phyloP scores from a whole-genome alignment of 2,113 vertebrate species.

The Bubalus kerabau region DNA sequence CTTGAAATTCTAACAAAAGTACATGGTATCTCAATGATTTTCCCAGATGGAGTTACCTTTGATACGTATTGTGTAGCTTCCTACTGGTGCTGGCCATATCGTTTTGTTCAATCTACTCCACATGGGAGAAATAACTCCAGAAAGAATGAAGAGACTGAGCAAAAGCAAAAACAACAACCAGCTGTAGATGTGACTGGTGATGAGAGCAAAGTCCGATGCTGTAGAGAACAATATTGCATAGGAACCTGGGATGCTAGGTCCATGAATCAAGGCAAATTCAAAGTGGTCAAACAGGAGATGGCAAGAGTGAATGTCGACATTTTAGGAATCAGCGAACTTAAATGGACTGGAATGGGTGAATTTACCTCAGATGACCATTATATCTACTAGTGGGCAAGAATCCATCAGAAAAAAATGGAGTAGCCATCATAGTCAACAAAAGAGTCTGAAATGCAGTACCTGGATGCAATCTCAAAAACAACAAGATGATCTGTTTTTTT shows the following conservation, averaged over 20 bases:
- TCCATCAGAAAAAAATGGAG: background rate
- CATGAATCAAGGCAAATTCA: background rate
- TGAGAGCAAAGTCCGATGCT: background rate
- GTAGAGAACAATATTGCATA: background rate
- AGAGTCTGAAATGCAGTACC: background rate
- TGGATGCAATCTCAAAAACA: fast-evolving
- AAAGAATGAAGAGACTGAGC: background rate
- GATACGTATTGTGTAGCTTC: background rate
- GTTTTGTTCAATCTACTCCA: background rate
- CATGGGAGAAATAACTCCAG: background rate
- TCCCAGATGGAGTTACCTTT: background rate
- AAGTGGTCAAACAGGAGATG: background rate
- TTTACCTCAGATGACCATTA: background rate
- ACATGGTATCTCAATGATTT: background rate
- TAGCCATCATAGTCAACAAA: background rate
- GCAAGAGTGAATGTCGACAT: background rate
- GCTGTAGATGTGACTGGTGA: background rate
- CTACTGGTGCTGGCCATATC: background rate
- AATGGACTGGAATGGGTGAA: background rate
- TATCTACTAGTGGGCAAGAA: background rate
- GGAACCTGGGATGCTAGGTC: background rate
- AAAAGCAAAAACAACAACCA: background rate
- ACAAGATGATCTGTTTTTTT: background rate
- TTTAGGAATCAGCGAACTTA: background rate
- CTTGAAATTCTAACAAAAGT: background rate